Evolutionary conservation across 2,113 vertebrate species (phyloP).

Genomic region (Anolis sagrei): DNA sequence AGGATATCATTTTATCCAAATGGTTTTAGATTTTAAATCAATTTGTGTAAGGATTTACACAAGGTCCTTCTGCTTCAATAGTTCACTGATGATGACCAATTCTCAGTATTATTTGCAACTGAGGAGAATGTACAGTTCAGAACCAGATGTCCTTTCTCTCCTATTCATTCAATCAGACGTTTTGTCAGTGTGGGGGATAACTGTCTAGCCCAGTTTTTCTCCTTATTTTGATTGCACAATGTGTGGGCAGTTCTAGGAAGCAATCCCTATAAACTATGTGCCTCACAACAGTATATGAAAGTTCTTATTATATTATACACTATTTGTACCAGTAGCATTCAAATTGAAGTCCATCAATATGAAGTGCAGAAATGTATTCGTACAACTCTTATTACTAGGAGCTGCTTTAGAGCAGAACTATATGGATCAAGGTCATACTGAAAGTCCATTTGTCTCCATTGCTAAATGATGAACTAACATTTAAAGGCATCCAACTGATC

Average conservation of each 20-base stretch:
- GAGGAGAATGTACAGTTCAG: neutral
- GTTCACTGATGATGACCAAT: neutral
- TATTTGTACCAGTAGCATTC: neutral
- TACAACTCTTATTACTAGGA: neutral
- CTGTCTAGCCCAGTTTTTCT: neutral
- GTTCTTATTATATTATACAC: neutral
- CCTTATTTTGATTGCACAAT: conserved; percentile 22
- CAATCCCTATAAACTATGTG: neutral
- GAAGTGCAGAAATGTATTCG: neutral
- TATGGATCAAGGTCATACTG: neutral
- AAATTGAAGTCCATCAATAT: neutral
- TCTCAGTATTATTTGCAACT: neutral
- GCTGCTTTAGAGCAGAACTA: neutral
- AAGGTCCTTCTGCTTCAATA: neutral
- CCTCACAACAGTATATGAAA: neutral
- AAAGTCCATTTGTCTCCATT: too few relatives aligned
- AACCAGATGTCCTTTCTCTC: neutral
- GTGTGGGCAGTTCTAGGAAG: conserved; percentile 38
- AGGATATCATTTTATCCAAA: neutral
- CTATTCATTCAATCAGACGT: neutral
- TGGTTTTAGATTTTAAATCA: conserved; percentile 30
- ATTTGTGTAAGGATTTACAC: neutral
- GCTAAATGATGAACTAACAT: too few relatives aligned
- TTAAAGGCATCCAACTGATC: too few relatives aligned
- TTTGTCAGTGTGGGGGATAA: neutral